Evolutionary conservation across 2,888 invertebrate genomes (phyloP), one percentile per base, ranked within the genome.

Genomic region (Ommatoiulus sabulosus): DNA sequence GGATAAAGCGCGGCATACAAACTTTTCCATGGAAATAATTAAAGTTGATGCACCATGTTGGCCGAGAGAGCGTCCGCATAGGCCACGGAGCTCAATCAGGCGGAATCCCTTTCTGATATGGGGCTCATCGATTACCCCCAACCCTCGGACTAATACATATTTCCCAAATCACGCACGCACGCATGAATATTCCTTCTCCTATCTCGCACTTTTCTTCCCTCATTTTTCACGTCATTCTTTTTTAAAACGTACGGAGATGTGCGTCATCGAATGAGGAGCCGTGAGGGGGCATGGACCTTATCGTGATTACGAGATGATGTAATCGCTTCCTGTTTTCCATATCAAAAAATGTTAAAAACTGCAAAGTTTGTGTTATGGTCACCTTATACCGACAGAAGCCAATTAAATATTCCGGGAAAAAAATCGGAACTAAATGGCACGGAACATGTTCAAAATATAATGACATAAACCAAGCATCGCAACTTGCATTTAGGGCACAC

Each of bases 51-150:
- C 63, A 0, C 63, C 63, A 63, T 63, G 63, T 72, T 72, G 72
- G 72, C 20, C 72, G 6, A 72, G 20, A 72, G 72, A n/a, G 24
- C 24, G 72, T 72, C 72, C 72, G 20, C 72, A 72, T 72, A 72
- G 20, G 72, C 72, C 72, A 24, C 72, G 8, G 24, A 35, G 8
- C n/a, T 24, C 24, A 72, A 72, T 72, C 72, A 72, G 72, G 72
- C 72, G 72, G 72, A 72, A 72, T 72, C 72, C 72, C 72, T 72
- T 72, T n/a, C 72, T 72, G 72, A 72, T 72, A 72, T 72, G 72
- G 72, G 72, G 72, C 20, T 8, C 72, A 72, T 72, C 72, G 72
- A 72, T 72, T 72, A 72, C 7, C 72, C 72, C 72, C 20, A 72
- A n/a, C 72, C 72, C 72, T 10, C 3, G 7, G 52, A 63, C 72